These are phyloP conservation scores for Verasper variegatus DNA, from an alignment of 2,113 vertebrate genomes.

Conservation along the genomic window DNA sequence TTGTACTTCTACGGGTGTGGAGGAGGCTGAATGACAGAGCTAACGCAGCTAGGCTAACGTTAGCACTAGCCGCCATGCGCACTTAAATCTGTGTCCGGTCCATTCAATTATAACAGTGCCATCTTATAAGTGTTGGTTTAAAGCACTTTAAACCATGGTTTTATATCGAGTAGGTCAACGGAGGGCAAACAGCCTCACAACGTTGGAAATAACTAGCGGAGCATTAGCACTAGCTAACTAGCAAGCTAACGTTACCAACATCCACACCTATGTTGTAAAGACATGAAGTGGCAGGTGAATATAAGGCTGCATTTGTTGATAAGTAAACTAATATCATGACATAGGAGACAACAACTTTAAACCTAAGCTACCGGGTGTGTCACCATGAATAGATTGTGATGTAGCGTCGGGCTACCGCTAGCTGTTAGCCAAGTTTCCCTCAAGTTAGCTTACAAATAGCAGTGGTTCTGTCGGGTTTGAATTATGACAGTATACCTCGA, in stretches of 20 bases:
- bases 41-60: conserved; percentile 5
- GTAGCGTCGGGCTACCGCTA: conserved; percentile 19
- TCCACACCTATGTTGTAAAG: neutral
- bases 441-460: conserved; percentile 33
- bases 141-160: neutral
- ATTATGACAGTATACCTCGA: no score
- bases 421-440: conserved; percentile 42
- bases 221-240: neutral
- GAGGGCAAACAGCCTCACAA: neutral
- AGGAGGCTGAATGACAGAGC: neutral
- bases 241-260: neutral
- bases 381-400: neutral
- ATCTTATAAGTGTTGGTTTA: accelerated
- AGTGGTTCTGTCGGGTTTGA: no score
- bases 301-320: accelerated
- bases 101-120: no score
- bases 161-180: neutral
- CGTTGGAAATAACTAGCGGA: neutral
- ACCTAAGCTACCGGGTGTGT: neutral
- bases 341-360: neutral
- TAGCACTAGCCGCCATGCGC: neutral
- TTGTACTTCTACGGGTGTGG: neutral
- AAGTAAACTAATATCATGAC: neutral
- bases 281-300: neutral
- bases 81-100: neutral